Base-by-base conservation (phyloP, 2,888 invertebrate genomes). In the Sinotaia quadrata region DNA sequence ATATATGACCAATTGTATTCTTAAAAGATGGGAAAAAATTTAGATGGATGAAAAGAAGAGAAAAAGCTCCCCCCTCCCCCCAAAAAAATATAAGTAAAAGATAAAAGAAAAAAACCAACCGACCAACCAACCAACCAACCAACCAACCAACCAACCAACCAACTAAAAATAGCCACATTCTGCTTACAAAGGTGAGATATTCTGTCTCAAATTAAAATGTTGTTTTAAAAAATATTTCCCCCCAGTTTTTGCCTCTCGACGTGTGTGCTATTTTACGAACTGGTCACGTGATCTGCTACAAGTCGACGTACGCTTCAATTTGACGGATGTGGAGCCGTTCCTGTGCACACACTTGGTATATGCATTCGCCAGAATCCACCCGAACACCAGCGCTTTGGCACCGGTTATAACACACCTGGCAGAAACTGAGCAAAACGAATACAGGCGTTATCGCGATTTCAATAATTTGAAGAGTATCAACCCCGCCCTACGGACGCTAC, bases 331-430 rank as follows among this genome's bases (percentile, higher is more conserved):
- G 80, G 93, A 95, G 70, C 94, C 96, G 0, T 94, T 95, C 86
- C 91, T 98, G 47, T 98, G 98, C 89, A 97, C 98, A 0, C 98
- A 98, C 90, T 90, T 98, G 79, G 94, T 98, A 83, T 98, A 95
- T 89, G 95, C 98, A 21, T 98, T 98, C 89, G 98, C 97, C 0
- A 97, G 96, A 95, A 91, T 98, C 89, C 96, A 98, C 90, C 95
- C 96, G 85, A 95, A 95, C 44, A 78, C 81, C 41, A 79, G 76
- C 61, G 74, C 75, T 12, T 67, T 85, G 21, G 83, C 82, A 67
- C 72, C 74, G 18, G 68, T 71, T 56, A 74, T 81, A 54, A 33
- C 68, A 10, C 78, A 77, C 15, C 56, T 33, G 54, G 33, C 33
- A 12, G 61, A 62, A 27, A 62, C 66, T 0, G 56, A 37, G 3